Conservation (phyloP, 1,140 invertebrate genomes). For the Drosophila funebris region DNA sequence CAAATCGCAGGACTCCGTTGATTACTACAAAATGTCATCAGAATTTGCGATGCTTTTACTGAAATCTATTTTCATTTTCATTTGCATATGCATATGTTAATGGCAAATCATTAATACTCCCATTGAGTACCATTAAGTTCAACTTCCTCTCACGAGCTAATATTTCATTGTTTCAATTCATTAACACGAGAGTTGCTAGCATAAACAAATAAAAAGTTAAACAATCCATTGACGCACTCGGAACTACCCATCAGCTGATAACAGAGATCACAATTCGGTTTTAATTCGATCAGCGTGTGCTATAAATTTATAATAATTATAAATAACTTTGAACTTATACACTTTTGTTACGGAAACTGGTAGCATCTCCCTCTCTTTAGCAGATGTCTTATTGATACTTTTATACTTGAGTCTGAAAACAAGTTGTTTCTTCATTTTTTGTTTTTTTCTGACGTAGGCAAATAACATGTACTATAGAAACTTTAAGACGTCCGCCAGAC, state of each 20-base stretch:
- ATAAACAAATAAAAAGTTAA: not conserved
- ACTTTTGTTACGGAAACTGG: constrained; percentile 35
- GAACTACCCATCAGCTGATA: constrained; percentile 2
- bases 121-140: not conserved
- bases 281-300: too few species aligned
- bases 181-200: constrained; percentile 29
- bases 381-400: constrained; percentile 21
- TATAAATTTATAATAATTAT: too few species aligned
- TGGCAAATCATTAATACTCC: constrained; percentile 19
- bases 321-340: constrained; percentile 3
- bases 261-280: not conserved
- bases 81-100: constrained; percentile 45
- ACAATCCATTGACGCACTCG: constrained; percentile 1
- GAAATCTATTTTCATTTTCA: constrained; percentile 47
- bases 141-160: not conserved
- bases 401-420: constrained; percentile 42
- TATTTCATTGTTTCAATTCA: constrained; percentile 32
- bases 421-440: constrained; percentile 33
- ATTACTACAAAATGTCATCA: constrained; percentile 40
- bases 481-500: constrained; percentile 22
- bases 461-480: constrained; percentile 55
- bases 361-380: constrained; percentile 8
- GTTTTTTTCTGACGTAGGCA: constrained; percentile 62
- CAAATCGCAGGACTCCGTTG: constrained; percentile 60
- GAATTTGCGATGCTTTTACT: constrained; percentile 16